These are phyloP conservation scores for Exocentrus adspersus DNA, from an alignment of 2,888 invertebrate genomes.

Conservation along the genomic window DNA sequence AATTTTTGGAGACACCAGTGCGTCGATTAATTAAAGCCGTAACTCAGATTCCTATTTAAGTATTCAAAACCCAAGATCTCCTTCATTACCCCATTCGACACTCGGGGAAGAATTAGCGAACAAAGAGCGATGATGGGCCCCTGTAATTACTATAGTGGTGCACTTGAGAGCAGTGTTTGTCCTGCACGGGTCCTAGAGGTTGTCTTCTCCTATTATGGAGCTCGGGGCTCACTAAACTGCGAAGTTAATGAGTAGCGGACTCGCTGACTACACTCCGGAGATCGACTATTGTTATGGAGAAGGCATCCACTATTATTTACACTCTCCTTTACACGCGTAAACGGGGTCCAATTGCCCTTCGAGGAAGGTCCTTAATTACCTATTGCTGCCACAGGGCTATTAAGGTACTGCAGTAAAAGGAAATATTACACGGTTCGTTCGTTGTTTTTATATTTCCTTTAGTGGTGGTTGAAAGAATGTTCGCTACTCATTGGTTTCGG, in stretches of 20 bases:
- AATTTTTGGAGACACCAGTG: too few species aligned
- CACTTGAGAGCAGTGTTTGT: conserved; percentile 41
- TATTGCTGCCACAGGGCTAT: conserved; percentile 26
- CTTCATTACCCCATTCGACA: conserved; percentile 28
- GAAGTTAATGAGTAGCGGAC: conserved; percentile 44
- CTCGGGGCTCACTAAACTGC: conserved; percentile 37
- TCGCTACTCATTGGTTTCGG: too few species aligned
- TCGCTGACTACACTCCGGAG: conserved; percentile 40
- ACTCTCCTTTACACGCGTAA: conserved; percentile 41
- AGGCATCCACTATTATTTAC: conserved; percentile 43
- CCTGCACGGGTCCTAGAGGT: conserved; percentile 25
- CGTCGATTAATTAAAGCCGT: too few species aligned
- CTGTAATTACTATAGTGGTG: conserved; percentile 40
- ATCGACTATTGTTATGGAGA: conserved; percentile 44
- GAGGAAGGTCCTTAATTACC: conserved; percentile 41
- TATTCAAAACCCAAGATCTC: conserved; percentile 1
- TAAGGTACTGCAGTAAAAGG: conserved; percentile 15
- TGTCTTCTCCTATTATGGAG: conserved; percentile 38
- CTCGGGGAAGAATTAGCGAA: conserved; percentile 32
- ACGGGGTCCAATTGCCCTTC: conserved; percentile 37
- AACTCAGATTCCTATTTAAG: not conserved
- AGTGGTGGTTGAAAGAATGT: too few species aligned
- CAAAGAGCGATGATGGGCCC: conserved; percentile 39
- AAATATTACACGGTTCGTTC: too few species aligned
- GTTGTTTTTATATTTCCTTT: too few species aligned